phyloP scores from a whole-genome alignment of 2,888 invertebrate genomes.

The Drosophila kanekoi region DNA sequence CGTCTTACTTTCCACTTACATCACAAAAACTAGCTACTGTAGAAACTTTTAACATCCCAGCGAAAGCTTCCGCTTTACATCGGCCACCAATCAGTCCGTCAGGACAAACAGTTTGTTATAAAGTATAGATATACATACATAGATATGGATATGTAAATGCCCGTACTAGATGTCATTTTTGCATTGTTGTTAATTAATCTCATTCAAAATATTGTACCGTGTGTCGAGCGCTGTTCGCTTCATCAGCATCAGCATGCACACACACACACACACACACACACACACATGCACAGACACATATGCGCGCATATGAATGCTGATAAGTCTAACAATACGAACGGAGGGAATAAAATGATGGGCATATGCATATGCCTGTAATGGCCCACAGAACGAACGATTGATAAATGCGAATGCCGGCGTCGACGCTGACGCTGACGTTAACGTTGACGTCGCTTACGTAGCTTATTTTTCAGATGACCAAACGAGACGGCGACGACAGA shows the following conservation, averaged over 20 bases:
- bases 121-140: not conserved
- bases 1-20: no score
- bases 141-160: slow-evolving; percentile 15
- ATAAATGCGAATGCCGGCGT: slow-evolving; percentile 61
- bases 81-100: slow-evolving; percentile 9
- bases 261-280: slow-evolving; percentile 18
- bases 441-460: slow-evolving; percentile 15
- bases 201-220: slow-evolving; percentile 64
- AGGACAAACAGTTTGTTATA: not conserved
- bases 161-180: slow-evolving; percentile 41
- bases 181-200: slow-evolving; percentile 64
- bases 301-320: slow-evolving; percentile 38
- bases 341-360: slow-evolving; percentile 50
- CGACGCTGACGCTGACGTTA: slow-evolving; percentile 7
- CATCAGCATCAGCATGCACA: slow-evolving; percentile 42
- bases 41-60: not conserved
- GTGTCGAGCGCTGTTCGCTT: slow-evolving; percentile 42
- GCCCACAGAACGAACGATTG: slow-evolving; percentile 65
- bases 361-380: slow-evolving; percentile 48
- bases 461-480: slow-evolving; percentile 73
- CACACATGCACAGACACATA: not conserved
- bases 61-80: not conserved
- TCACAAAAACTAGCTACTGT: not conserved
- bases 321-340: slow-evolving; percentile 66
- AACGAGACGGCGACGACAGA: slow-evolving; percentile 45